Percentiles rank a stretch among this genome's conserved stretches.
These are phyloP conservation scores for Manis crassicaudata DNA, from an alignment of 2,797 vertebrate genomes.

Conservation along the genomic window DNA sequence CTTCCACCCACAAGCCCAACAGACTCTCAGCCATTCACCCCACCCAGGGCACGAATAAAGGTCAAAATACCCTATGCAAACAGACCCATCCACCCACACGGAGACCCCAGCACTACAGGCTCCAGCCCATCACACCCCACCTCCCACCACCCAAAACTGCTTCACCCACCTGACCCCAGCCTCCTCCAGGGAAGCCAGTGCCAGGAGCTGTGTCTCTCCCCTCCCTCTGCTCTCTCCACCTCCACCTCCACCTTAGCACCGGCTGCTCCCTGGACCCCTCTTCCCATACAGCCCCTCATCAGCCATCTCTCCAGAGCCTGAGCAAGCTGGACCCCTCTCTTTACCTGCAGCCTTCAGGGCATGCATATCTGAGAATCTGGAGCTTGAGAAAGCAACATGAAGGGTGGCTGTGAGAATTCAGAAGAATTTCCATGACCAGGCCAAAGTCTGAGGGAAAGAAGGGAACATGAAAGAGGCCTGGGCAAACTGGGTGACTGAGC, in stretches of 20 bases:
- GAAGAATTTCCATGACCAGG: background rate
- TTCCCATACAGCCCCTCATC: background rate
- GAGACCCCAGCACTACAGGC: background rate
- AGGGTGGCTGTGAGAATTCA: background rate
- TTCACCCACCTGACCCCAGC: background rate
- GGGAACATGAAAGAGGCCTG: background rate
- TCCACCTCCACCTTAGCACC: conserved; percentile 18
- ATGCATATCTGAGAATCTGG: background rate
- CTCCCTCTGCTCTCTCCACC: background rate
- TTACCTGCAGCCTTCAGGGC: background rate
- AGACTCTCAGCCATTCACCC: background rate
- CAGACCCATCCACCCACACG: background rate
- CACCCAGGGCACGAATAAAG: conserved; percentile 12
- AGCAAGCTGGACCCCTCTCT: background rate
- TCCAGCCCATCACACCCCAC: background rate
- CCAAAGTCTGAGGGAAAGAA: background rate
- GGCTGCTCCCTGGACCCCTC: conserved; percentile 12
- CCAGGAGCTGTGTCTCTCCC: background rate
- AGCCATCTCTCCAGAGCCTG: background rate
- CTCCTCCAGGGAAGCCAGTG: background rate
- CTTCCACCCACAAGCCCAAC: conserved; percentile 8
- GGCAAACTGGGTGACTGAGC: background rate
- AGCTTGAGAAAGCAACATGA: background rate
- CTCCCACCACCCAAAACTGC: background rate
- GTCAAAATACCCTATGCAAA: conserved; percentile 40